Base-by-base conservation (phyloP, 64 coral and sea anemone species). In the Stichodactyla mertensii region DNA sequence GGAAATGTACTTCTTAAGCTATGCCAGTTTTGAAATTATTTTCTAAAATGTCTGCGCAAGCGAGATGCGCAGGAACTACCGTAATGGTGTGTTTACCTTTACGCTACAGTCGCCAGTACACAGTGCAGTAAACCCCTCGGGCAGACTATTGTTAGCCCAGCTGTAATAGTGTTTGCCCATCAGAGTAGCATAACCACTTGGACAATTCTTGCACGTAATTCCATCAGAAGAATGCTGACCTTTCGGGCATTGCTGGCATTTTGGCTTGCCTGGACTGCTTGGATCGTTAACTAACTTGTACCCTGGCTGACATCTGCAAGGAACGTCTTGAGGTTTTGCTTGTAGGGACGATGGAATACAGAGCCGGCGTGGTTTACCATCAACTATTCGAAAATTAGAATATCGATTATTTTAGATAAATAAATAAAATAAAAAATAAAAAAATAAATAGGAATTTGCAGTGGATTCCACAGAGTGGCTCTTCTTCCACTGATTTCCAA, bases 41-140 rank as follows among this genome's bases (percentile, higher is more conserved):
- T 45, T 45, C 3, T 3, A 45, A 45, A 45, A 45, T 45, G 3
- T 45, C 36, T 45, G 36, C 1, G 36, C 36, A 45, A 45, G 36
- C 36, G 36, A 45, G 36, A 45, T 45, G 36, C 36, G 1, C 36
- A 45, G 36, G 1, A 45, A n/a, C n/a, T n/a, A n/a, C n/a, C n/a
- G n/a, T n/a, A 45, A 45, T 45, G 13, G 58, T 61, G 16, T 4
- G 19, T 18, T 81, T 85, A 85, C 83, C 56, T 26, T 62, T 0
- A 58, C 60, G 23, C 28, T 26, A 57, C 83, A 85, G 52, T 85
- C 83, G 6, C 83, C 83, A 85, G 4, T 24, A 64, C 83, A 85
- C 6, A 26, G 51, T 54, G 83, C 19, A 26, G 56, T 28, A 24
- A 85, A 61, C 10, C 83, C 83, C 20, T 85, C 83, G 5, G 83